Evolutionary conservation across 30 jellyfish, hydroid and myxozoan species (phyloP).

Genomic region (Chrysaora quinquecirrha): DNA sequence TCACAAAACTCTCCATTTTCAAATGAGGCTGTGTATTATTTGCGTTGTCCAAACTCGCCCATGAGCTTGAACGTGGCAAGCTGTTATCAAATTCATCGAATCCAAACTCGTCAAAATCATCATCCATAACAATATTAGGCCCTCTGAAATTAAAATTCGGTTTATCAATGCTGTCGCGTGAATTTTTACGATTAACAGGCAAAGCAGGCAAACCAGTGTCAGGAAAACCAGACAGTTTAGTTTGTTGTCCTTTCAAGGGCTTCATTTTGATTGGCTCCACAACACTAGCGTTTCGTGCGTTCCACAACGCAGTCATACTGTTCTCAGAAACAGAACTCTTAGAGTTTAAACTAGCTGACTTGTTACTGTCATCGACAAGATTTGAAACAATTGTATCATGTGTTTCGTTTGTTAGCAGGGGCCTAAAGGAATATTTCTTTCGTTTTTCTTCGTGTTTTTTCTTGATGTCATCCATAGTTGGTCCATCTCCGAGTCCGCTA

Average conservation of each 20-base stretch:
- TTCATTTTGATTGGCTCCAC: conserved; percentile 26
- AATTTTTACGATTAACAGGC: neutral
- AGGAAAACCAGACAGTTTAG: conserved; percentile 4
- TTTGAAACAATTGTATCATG: conserved; percentile 16
- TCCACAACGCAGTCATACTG: conserved; percentile 70
- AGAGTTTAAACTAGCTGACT: conserved; percentile 37
- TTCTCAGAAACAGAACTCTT: conserved; percentile 58
- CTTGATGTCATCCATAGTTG: conserved; percentile 53
- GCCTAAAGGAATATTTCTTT: neutral
- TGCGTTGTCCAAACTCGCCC: conserved; percentile 2
- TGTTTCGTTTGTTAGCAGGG: conserved; percentile 33
- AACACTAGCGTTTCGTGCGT: neutral
- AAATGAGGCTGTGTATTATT: neutral
- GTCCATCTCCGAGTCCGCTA: conserved; percentile 60
- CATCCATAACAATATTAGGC: conserved; percentile 58
- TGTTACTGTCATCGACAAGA: conserved; percentile 4
- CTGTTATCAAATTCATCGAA: conserved; percentile 66
- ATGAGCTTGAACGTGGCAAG: conserved; percentile 33
- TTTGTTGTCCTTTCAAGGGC: conserved; percentile 31
- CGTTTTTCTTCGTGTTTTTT: conserved; percentile 2
- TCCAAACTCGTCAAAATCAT: conserved; percentile 88
- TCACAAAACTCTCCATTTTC: conserved; percentile 5
- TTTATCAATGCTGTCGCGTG: neutral
- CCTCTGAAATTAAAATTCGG: conserved; percentile 21
- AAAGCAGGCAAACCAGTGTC: neutral